phyloP scores from a whole-genome alignment of 1,140 invertebrate species.

The Metopolophium dirhodum region DNA sequence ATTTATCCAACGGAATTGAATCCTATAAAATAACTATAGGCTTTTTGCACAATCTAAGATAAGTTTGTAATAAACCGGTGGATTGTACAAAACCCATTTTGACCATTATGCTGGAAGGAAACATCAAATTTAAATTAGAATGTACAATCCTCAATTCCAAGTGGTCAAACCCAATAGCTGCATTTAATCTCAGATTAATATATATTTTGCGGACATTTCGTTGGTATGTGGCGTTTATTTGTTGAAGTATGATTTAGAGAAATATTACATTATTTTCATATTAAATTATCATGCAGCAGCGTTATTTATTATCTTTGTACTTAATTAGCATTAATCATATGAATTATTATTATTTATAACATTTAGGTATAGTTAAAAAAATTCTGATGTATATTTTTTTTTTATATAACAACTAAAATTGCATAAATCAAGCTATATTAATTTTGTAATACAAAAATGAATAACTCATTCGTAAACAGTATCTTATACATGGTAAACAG shows the following conservation, averaged over 20 bases:
- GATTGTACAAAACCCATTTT: slow-evolving; percentile 15
- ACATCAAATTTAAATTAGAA: slow-evolving; percentile 38
- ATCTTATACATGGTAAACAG: neutral
- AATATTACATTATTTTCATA: slow-evolving; percentile 11
- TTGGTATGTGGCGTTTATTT: neutral
- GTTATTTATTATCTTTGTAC: neutral
- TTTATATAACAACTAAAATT: no score
- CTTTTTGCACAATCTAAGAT: slow-evolving; percentile 22
- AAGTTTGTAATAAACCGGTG: slow-evolving; percentile 8
- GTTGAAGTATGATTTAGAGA: neutral
- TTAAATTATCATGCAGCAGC: neutral
- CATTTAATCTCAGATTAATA: neutral
- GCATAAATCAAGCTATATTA: neutral
- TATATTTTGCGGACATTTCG: neutral
- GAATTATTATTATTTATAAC: no score
- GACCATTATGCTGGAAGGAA: neutral
- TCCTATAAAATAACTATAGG: neutral
- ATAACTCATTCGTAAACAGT: neutral
- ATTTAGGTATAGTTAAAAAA: neutral
- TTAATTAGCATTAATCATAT: neutral
- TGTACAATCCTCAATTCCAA: neutral
- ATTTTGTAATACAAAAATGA: neutral
- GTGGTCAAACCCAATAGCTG: neutral
- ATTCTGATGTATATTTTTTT: neutral
- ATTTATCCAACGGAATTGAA: neutral